A percentile compares a stretch with the other conserved stretches of the same genome.
Evolutionary conservation across 2,888 invertebrate genomes (phyloP).

Genomic region (Xestobium rufovillosum): DNA sequence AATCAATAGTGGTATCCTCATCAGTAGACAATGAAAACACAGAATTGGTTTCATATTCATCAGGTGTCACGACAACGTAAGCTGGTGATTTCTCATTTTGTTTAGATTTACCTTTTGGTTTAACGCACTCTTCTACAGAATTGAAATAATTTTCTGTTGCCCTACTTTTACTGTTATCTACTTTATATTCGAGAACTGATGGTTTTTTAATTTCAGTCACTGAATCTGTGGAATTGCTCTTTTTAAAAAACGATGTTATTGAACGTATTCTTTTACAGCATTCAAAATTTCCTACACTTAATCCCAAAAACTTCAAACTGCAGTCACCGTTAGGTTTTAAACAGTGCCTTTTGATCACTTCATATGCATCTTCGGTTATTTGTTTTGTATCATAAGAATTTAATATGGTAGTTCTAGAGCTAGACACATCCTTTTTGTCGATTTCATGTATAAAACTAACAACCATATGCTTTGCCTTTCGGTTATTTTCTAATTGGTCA

Average conservation of each 20-base stretch:
- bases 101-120: conserved; percentile 9
- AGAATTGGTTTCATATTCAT: no score
- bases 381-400: conserved; percentile 58
- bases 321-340: conserved; percentile 33
- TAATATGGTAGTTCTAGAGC: conserved; percentile 57
- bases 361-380: conserved; percentile 58
- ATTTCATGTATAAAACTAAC: conserved; percentile 59
- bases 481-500: conserved; percentile 73
- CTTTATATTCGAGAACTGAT: no score
- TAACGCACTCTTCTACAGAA: background rate
- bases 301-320: conserved; percentile 61
- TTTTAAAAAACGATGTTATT: conserved; percentile 32
- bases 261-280: conserved; percentile 47
- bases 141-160: background rate
- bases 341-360: conserved; percentile 55
- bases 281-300: conserved; percentile 76
- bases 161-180: background rate
- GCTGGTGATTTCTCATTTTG: conserved; percentile 6
- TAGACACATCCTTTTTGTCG: conserved; percentile 49
- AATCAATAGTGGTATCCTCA: conserved; percentile 9
- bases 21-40: background rate
- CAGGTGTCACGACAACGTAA: no score
- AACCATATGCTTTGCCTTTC: conserved; percentile 72
- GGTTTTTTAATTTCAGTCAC: no score
- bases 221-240: background rate